phyloP scores from a whole-genome alignment of 2,888 invertebrate genomes.

The Eudemis profundana region DNA sequence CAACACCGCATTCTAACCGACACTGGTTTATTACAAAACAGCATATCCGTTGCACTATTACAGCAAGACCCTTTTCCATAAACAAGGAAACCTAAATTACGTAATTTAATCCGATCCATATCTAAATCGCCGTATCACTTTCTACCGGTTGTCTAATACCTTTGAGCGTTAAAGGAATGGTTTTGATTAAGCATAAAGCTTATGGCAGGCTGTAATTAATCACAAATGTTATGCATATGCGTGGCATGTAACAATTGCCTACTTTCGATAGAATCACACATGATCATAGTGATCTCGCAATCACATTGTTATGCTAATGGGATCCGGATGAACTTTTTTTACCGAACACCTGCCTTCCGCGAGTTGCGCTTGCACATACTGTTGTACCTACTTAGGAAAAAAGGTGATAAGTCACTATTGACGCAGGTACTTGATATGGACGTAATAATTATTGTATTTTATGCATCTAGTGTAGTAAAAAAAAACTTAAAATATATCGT shows the following conservation, averaged over 20 bases:
- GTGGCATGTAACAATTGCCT: constrained; percentile 23
- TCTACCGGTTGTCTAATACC: constrained; percentile 21
- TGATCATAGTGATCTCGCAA: constrained; percentile 30
- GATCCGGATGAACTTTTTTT: constrained; percentile 37
- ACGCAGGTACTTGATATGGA: too few species aligned
- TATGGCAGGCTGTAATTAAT: constrained; percentile 36
- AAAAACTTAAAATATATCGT: too few species aligned
- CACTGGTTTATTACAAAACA: constrained; percentile 23
- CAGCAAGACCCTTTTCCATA: constrained; percentile 25
- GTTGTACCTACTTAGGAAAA: not conserved
- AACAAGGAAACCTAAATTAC: constrained; percentile 26
- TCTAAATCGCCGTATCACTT: constrained; percentile 29
- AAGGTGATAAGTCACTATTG: too few species aligned
- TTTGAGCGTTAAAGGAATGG: constrained; percentile 1
- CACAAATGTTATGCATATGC: constrained; percentile 29
- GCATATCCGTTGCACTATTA: constrained; percentile 27
- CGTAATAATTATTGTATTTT: not conserved
- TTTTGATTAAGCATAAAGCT: constrained; percentile 14
- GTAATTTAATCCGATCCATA: constrained; percentile 23
- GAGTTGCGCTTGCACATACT: constrained; percentile 17
- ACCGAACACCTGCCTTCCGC: constrained; percentile 33
- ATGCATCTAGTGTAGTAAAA: too few species aligned
- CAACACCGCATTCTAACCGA: constrained; percentile 1
- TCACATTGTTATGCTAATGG: constrained; percentile 41
- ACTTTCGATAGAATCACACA: constrained; percentile 18